Evolutionary conservation across 2,888 invertebrate species (phyloP).

Genomic region (Apotomis betuletana): DNA sequence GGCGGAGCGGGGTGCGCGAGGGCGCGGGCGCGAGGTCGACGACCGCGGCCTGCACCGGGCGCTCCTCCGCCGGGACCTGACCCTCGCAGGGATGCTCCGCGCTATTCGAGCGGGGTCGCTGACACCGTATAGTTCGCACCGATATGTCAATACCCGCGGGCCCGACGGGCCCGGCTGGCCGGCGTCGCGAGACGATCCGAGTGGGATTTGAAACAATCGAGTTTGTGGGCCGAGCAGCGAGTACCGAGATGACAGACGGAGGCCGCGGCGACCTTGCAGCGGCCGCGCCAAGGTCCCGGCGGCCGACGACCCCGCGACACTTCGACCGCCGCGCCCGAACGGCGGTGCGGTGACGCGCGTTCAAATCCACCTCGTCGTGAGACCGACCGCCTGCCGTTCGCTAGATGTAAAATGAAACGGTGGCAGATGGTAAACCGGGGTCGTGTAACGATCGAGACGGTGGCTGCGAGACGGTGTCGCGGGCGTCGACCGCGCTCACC

Average conservation of each 20-base stretch:
- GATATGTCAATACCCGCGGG: slow-evolving; percentile 19
- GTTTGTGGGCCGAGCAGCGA: neutral
- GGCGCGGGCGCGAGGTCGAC: slow-evolving; percentile 42
- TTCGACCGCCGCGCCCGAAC: slow-evolving; percentile 36
- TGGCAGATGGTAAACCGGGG: neutral
- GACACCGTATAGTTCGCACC: slow-evolving; percentile 30
- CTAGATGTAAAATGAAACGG: neutral
- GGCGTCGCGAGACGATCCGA: neutral
- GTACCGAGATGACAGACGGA: slow-evolving; percentile 25
- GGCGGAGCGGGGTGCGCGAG: slow-evolving; percentile 15
- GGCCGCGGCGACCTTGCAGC: slow-evolving; percentile 61
- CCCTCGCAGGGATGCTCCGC: slow-evolving; percentile 33
- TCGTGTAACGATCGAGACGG: neutral
- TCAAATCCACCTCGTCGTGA: slow-evolving; percentile 20
- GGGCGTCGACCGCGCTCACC: slow-evolving; percentile 39
- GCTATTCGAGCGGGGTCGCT: slow-evolving; percentile 22
- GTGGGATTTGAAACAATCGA: slow-evolving; percentile 4
- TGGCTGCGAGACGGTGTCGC: slow-evolving; percentile 6
- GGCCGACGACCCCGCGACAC: slow-evolving; percentile 59
- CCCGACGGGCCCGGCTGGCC: neutral
- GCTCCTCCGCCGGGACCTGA: slow-evolving; percentile 26
- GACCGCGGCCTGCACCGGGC: slow-evolving; percentile 39
- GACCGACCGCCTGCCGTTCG: neutral
- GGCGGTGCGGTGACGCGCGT: slow-evolving; percentile 27
- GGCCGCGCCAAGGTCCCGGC: slow-evolving; percentile 62